Base-by-base conservation (phyloP, 2,888 invertebrate genomes). In the Stenodema calcarata region DNA sequence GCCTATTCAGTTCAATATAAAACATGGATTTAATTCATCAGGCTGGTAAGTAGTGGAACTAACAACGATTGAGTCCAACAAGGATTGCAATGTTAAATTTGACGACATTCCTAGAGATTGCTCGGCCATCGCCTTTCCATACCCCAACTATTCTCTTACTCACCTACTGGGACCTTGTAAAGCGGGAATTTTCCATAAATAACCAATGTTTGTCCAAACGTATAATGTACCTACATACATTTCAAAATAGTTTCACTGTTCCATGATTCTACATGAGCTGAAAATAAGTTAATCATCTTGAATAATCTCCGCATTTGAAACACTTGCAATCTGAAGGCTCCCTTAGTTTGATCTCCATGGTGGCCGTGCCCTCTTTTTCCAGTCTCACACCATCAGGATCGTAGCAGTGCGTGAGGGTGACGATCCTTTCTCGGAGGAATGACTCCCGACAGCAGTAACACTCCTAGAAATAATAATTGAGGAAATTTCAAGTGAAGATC, bases 381-480 rank as follows among this genome's bases (percentile, higher is more conserved):
- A 98, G 91, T 88, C 96, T 93, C 30, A 95, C 92, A 2, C 97
- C 97, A 91, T 97, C 97, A 18, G 96, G 95, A 91, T 97, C 95
- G 90, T 96, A 98, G 91, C 98, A 98, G 90, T 97, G 96, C 16
- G 94, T 94, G 86, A 98, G 92, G 0, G 95, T 94, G 44, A 97
- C 95, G 82, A 95, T 92, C 89, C 97, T 93, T 90, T 96, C 96
- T 87, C 96, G 93, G 78, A 98, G 93, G 90, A 94, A 96, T 90
- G 96, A 96, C 91, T 98, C 98, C 86, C 97, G 94, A 90, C 97
- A 98, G 91, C 98, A 98, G 90, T 95, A 97, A 91, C 98, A 98
- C 92, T 97, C 97, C 97, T 96, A 28, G 1, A 82, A 82, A 35
- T 35, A 35, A 91, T 35, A 35, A 35, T 35, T 35, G n/a, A n/a